Base-by-base conservation (phyloP, 2,797 vertebrate species). In the Salmo trutta region DNA sequence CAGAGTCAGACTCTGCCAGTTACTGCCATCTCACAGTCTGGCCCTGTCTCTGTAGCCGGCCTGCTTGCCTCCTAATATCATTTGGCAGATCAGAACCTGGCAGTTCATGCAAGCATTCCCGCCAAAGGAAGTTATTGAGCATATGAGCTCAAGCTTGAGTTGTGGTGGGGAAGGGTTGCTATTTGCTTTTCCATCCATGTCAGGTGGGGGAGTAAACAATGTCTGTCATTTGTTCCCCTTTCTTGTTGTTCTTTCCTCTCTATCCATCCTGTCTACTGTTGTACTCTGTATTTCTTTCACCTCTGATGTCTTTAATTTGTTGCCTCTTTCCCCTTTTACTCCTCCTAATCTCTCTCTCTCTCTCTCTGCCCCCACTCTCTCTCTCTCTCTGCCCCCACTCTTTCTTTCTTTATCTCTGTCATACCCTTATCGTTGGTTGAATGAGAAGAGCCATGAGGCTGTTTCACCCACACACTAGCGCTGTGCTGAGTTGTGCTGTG, bases 391-490 rank as follows among this genome's bases (percentile, higher is more conserved):
- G 36, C 36, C 36, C 36, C 36, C 36, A 47, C 41, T 47, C 41
- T 47, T 10, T 47, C 41, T 47, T 14, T 47, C 10, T 47, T 14
- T 47, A 14, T 47, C 41, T 47, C 41, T 47, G 41, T 12, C 8
- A 47, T 93, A 70, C 91, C 90, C 93, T 94, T 86, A 86, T 87
- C 87, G 92, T 88, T 88, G 87, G 91, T 91, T 90, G 91, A 93
- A 92, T 94, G 91, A 93, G 90, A 93, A 91, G 90, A 94, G 90
- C 88, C 91, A 92, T 91, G 91, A 93, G 91, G 91, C 91, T 93
- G 91, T 88, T 87, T 91, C 91, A 93, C 94, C 87, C 91, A 87
- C 73, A 78, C 78, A 65, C 72, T 66, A 56, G 53, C 81, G 6
- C 36, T 79, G 88, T 90, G 88, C 86, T 90, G 91, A 91, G 88